Evolutionary conservation across 2,888 invertebrate genomes (phyloP).

Genomic region (Cataglyphis albicans): DNA sequence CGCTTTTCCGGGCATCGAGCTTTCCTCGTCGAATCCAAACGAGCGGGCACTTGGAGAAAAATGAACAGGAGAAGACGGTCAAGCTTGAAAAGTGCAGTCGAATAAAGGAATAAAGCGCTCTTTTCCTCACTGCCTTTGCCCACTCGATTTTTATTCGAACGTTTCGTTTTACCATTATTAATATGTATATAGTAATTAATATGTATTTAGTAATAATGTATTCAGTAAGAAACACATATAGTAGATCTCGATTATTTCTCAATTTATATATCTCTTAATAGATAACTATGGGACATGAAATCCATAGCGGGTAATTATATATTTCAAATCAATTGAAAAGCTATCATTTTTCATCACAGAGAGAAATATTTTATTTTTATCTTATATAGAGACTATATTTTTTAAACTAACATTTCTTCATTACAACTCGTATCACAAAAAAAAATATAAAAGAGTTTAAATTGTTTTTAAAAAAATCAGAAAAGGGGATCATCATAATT

Average conservation of each 20-base stretch:
- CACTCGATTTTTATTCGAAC: not conserved
- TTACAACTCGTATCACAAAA: not conserved
- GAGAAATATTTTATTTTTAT: not conserved
- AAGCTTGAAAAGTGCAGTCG: conserved; percentile 14
- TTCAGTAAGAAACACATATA: not conserved
- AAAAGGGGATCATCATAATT: conserved; percentile 2
- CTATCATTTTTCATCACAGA: not conserved
- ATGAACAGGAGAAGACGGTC: not conserved
- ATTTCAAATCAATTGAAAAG: not conserved
- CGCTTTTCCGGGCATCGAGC: not conserved
- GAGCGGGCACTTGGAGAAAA: not conserved
- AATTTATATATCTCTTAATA: conserved; percentile 7
- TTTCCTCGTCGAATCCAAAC: not conserved
- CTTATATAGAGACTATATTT: not conserved
- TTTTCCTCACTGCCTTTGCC: not conserved
- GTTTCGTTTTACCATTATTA: not conserved
- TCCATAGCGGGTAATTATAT: not conserved
- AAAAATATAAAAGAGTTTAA: not conserved
- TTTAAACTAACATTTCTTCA: not conserved
- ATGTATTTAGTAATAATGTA: too few species aligned
- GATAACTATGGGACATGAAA: not conserved
- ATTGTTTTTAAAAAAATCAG: not conserved
- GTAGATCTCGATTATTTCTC: not conserved
- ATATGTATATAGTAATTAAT: not conserved
- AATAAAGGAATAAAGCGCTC: not conserved